Evolutionary conservation across 2,797 vertebrate species (phyloP), one percentile per base, ranked within the genome.

Genomic region (Molossus alvarezi): DNA sequence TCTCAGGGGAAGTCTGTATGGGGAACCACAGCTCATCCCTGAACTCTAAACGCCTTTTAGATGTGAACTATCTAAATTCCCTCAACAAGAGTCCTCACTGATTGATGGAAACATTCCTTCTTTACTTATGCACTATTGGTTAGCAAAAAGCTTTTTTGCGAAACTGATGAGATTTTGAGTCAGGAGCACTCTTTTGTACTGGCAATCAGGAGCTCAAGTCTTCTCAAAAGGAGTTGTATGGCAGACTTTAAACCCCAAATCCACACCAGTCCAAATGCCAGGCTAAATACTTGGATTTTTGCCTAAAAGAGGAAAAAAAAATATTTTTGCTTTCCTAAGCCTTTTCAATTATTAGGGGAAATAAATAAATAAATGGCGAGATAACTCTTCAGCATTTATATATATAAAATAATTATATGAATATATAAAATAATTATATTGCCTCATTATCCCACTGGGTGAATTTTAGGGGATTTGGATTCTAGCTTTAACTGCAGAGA

Each of bases 371-470:
- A 64, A 71, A 64, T 83, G 41, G 13, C 57, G 12, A 53, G 21
- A 75, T 60, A 75, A 67, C 67, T 23, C 15, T 51, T 95, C 2
- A 17, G 23, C 0, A 60, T 73, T 51, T 10, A 55, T 37, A 69
- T 37, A 37, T 37, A 20, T 37, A 71, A 67, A 73, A 25, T 72
- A 87, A 72, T 92, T 90, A 85, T 73, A 80, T 57, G 53, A 90
- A 62, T 65, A 80, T 85, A 9, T 41, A 82, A 84, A 88, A 75
- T 76, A 85, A 92, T 79, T 88, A 11, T 91, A 23, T 90, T 73
- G 37, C 1, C 51, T 83, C 53, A 15, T 95, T 72, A 85, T 65
- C 17, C 8, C 55, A 64, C 20, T 57, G 41, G 20, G 29, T 58
- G 15, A 76, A 27, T 65, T 89, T 95, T 80, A 69, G 60, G 62